Conservation (phyloP, 2,888 invertebrate species). For the Tuta absoluta region DNA sequence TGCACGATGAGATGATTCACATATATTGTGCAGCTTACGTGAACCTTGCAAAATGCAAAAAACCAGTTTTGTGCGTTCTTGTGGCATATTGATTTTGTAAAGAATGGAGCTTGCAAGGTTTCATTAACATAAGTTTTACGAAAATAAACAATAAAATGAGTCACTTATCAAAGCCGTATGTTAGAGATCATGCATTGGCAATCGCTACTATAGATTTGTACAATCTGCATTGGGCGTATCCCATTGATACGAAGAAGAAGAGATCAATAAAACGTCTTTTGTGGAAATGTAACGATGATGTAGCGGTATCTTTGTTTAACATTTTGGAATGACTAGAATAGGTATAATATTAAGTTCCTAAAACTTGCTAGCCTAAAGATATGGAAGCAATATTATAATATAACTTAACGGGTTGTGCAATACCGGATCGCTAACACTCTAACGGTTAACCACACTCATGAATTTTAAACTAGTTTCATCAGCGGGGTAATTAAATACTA, state of each 20-base stretch:
- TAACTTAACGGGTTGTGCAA: conserved; percentile 50
- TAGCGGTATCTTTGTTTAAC: background rate
- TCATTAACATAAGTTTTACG: background rate
- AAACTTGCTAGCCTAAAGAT: conserved; percentile 28
- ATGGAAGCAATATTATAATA: conserved; percentile 36
- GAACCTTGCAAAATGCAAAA: conserved; percentile 39
- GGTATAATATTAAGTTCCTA: background rate
- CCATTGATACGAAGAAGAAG: too few species aligned
- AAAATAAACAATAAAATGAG: background rate
- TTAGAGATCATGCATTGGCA: too few species aligned
- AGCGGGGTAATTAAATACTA: conserved; percentile 33
- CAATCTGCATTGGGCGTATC: too few species aligned
- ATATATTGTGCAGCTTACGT: conserved; percentile 36
- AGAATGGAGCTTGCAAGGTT: background rate
- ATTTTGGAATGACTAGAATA: conserved; percentile 6
- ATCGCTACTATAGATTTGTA: too few species aligned
- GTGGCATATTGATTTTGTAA: conserved; percentile 14
- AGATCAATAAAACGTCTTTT: too few species aligned
- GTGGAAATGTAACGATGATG: background rate
- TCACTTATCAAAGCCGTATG: background rate
- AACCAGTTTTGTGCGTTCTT: conserved; percentile 24
- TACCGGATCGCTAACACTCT: conserved; percentile 39
- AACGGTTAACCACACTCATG: conserved; percentile 46
- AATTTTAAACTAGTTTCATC: conserved; percentile 48
- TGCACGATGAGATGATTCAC: conserved; percentile 44